Percentiles rank a stretch among this genome's conserved stretches.
Conservation (phyloP, 2,113 vertebrate species). For the Loxodonta africana region DNA sequence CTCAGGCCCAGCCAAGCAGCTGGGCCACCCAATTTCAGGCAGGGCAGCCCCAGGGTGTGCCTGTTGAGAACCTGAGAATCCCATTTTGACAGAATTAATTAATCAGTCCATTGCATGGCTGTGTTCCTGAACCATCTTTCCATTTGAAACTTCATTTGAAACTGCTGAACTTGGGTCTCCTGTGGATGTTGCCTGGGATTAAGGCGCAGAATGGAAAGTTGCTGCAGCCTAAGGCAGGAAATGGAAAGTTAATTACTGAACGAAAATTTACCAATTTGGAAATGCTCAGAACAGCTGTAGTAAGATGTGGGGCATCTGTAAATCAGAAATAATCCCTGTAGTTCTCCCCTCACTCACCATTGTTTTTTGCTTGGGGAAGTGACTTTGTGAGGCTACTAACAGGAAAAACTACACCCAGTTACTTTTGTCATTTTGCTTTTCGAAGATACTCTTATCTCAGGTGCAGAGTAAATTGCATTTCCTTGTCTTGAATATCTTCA, state of each 20-base stretch:
- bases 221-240: slow-evolving; percentile 3
- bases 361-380: neutral
- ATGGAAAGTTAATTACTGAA: slow-evolving; percentile 53
- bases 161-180: neutral
- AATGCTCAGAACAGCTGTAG: slow-evolving; percentile 13
- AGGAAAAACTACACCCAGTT: slow-evolving; percentile 61
- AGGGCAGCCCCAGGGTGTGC: neutral
- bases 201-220: slow-evolving; percentile 42
- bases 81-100: slow-evolving; percentile 45
- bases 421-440: slow-evolving; percentile 48
- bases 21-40: neutral
- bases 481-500: slow-evolving; percentile 44
- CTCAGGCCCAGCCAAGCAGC: neutral
- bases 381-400: slow-evolving; percentile 40
- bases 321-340: neutral
- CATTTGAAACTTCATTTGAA: neutral
- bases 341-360: neutral
- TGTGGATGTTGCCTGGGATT: neutral
- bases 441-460: slow-evolving; percentile 14
- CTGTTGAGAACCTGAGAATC: neutral
- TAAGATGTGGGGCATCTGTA: neutral
- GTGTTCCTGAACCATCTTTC: neutral
- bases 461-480: slow-evolving; percentile 53
- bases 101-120: neutral
- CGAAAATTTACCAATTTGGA: neutral